Percentiles rank a stretch among this genome's conserved stretches.
Conservation (phyloP, 2,113 vertebrate species). For the Cryptomyrus ogoouensis region DNA sequence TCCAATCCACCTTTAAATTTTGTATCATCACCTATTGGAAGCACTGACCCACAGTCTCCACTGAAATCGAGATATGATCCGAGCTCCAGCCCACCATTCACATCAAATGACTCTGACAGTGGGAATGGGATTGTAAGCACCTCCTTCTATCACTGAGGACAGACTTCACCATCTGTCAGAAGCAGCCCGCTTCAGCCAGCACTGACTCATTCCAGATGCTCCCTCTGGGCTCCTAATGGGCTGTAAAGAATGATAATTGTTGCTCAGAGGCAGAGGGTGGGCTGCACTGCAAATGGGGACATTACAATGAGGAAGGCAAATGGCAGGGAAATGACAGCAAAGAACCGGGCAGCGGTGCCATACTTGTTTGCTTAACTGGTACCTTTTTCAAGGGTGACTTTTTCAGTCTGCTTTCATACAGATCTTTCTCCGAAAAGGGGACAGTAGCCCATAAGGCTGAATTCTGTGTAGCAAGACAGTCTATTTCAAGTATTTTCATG, state of each 20-base stretch:
- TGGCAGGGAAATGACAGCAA: not conserved
- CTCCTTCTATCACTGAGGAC: not conserved
- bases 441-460: not conserved
- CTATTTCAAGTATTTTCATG: not conserved
- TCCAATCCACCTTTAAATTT: not conserved
- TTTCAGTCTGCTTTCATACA: not conserved
- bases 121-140: not conserved
- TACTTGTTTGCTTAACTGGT: not conserved
- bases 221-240: not conserved
- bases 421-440: not conserved
- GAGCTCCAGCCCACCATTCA: not conserved
- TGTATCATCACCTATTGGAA: not conserved
- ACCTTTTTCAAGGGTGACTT: not conserved
- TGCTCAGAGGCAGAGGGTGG: not conserved
- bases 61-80: not conserved
- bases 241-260: conserved; percentile 23
- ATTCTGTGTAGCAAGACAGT: not conserved
- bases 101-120: not conserved
- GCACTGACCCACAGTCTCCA: not conserved
- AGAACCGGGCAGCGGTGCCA: not conserved
- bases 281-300: not conserved
- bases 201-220: conserved; percentile 3
- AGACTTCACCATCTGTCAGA: conserved; percentile 15
- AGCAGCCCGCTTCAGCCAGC: not conserved
- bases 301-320: not conserved